A percentile compares a stretch with the other conserved stretches of the same genome.
phyloP scores from a whole-genome alignment of 2,113 vertebrate genomes.

The Albula glossodonta region DNA sequence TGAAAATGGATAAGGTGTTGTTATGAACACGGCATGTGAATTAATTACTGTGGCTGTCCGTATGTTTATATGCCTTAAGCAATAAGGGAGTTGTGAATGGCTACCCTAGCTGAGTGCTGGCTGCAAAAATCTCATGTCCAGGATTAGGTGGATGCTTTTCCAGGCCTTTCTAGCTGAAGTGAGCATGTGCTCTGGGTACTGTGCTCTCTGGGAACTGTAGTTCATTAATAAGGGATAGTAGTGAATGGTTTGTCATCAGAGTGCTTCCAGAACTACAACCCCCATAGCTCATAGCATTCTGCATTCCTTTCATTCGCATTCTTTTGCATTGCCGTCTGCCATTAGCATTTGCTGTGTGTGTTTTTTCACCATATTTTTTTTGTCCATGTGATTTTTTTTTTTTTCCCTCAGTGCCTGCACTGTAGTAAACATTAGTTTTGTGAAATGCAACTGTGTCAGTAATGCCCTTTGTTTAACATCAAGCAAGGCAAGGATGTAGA shows the following conservation, averaged over 20 bases:
- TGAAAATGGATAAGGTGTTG: background rate
- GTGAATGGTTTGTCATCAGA: constrained; percentile 62
- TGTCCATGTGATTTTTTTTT: background rate
- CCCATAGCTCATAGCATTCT: constrained; percentile 51
- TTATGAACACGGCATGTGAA: constrained; percentile 28
- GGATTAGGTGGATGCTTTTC: constrained; percentile 74
- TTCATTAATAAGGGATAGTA: constrained; percentile 66
- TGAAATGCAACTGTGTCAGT: background rate
- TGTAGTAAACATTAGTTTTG: background rate
- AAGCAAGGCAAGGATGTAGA: background rate
- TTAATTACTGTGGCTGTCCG: background rate
- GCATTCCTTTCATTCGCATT: constrained; percentile 55
- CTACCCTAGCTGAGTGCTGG: constrained; percentile 53
- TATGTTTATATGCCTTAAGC: constrained; percentile 6
- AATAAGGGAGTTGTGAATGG: constrained; percentile 48
- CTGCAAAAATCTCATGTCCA: constrained; percentile 68
- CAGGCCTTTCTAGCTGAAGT: constrained; percentile 63
- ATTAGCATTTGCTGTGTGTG: constrained; percentile 32
- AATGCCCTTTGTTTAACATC: background rate
- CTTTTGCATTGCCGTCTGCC: constrained; percentile 51
- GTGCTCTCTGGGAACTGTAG: constrained; percentile 68
- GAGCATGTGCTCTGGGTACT: constrained; percentile 51
- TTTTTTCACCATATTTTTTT: background rate
- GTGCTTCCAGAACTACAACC: constrained; percentile 54
- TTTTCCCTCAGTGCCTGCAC: background rate